phyloP scores from a whole-genome alignment of 92 coral and sea anemone species.

The Heteractis magnifica region DNA sequence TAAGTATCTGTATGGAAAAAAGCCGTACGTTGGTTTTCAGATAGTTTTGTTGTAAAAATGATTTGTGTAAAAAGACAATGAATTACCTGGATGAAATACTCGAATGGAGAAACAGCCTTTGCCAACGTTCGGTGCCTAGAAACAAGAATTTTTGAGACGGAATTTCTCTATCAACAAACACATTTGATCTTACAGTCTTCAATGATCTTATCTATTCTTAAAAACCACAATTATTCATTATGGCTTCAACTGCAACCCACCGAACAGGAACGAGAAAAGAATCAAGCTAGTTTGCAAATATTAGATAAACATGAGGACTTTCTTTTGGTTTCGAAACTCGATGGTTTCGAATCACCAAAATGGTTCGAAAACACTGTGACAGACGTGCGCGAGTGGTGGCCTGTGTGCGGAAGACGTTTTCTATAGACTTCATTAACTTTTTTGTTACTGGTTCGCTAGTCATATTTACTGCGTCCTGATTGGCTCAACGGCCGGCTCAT shows the following conservation, averaged over 20 bases:
- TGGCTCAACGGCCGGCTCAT: slow-evolving; percentile 67
- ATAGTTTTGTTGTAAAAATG: neutral
- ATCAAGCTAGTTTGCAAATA: neutral
- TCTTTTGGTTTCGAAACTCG: slow-evolving; percentile 2
- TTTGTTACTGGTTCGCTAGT: slow-evolving; percentile 76
- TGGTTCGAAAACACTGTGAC: neutral
- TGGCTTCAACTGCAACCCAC: slow-evolving; percentile 10
- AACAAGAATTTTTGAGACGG: slow-evolving; percentile 15
- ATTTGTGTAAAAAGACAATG: neutral
- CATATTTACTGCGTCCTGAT: slow-evolving; percentile 50
- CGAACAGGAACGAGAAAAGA: neutral
- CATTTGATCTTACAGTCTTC: slow-evolving; percentile 37
- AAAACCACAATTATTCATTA: slow-evolving; percentile 32
- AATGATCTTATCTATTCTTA: slow-evolving; percentile 43
- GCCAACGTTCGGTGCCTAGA: slow-evolving; percentile 15
- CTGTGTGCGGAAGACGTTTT: slow-evolving; percentile 40
- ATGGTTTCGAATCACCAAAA: neutral
- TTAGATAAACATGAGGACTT: neutral
- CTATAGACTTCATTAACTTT: slow-evolving; percentile 71
- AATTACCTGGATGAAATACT: too few relatives aligned
- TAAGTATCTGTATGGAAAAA: neutral
- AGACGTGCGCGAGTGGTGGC: neutral
- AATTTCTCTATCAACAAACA: slow-evolving; percentile 46
- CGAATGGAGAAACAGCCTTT: neutral
- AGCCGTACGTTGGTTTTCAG: neutral